Evolutionary conservation across 2,113 vertebrate species (phyloP).

Genomic region (Cavia porcellus): DNA sequence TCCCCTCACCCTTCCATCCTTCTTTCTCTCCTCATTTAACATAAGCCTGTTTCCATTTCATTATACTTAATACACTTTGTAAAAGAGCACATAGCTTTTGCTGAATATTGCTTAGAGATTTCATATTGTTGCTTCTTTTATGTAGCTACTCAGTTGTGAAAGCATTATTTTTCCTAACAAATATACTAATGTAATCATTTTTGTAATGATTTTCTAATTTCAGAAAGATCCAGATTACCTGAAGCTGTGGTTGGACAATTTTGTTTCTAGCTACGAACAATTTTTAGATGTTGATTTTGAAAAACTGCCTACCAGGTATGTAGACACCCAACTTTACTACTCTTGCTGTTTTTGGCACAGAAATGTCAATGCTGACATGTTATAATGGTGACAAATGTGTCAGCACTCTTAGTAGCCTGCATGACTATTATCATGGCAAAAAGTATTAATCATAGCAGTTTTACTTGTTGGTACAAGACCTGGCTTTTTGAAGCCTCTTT

Average conservation of each 20-base stretch:
- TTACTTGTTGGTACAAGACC: conserved; percentile 18
- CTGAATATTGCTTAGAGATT: conserved; percentile 33
- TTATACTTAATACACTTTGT: conserved; percentile 23
- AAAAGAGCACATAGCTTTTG: conserved; percentile 8
- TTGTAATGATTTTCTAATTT: conserved; percentile 69
- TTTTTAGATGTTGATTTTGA: conserved; percentile 99
- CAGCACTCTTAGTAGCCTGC: neutral
- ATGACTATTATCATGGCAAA: neutral
- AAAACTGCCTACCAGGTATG: conserved; percentile 96
- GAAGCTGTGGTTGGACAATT: conserved; percentile 98
- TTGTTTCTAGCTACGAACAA: conserved; percentile 96
- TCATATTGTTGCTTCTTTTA: conserved; percentile 51
- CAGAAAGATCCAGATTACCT: conserved; percentile 99
- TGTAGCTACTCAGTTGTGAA: conserved; percentile 2
- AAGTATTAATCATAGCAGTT: conserved; percentile 4
- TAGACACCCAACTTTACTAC: conserved; percentile 69
- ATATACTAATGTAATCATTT: neutral
- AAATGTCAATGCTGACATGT: conserved; percentile 4
- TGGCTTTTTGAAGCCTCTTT: conserved; percentile 34
- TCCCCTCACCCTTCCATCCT: neutral
- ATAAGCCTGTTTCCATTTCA: neutral
- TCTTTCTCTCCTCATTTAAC: neutral
- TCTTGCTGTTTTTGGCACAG: conserved; percentile 43
- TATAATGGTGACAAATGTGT: neutral
- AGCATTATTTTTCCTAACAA: neutral